These are phyloP conservation scores for Lasiurus cinereus DNA, from an alignment of 2,113 vertebrate genomes.

Conservation along the genomic window DNA sequence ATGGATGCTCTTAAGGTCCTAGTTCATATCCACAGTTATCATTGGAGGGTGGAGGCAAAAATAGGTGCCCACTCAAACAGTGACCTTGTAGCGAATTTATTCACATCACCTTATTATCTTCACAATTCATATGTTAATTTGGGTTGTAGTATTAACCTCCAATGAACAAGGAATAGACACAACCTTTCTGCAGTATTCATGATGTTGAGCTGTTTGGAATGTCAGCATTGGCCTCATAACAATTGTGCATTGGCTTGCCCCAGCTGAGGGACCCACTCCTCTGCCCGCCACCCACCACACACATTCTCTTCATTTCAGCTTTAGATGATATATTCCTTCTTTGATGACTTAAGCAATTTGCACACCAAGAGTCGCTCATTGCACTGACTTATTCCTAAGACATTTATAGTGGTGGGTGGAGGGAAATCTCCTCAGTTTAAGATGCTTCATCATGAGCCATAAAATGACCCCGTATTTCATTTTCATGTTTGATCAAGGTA, in stretches of 20 bases:
- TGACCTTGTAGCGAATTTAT: background rate
- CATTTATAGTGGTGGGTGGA: background rate
- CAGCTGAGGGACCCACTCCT: background rate
- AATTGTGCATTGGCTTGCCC: background rate
- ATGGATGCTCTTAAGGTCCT: too few species aligned
- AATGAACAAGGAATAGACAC: background rate
- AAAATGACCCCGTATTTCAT: background rate
- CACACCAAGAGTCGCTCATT: background rate
- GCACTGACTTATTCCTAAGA: background rate
- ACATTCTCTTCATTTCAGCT: background rate
- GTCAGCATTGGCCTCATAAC: background rate
- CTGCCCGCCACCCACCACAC: background rate
- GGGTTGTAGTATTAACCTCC: background rate
- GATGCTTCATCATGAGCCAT: background rate
- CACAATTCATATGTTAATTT: conserved; percentile 1
- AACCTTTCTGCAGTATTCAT: background rate
- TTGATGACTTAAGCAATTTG: background rate
- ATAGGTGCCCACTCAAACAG: background rate
- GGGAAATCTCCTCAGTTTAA: background rate
- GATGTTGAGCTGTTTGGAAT: background rate
- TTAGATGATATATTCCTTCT: background rate
- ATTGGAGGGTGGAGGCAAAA: background rate
- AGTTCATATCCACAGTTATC: background rate
- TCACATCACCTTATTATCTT: background rate
- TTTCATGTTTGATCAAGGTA: background rate